phyloP scores from a whole-genome alignment of 1,140 invertebrate species.

The Scaptomyza montana region DNA sequence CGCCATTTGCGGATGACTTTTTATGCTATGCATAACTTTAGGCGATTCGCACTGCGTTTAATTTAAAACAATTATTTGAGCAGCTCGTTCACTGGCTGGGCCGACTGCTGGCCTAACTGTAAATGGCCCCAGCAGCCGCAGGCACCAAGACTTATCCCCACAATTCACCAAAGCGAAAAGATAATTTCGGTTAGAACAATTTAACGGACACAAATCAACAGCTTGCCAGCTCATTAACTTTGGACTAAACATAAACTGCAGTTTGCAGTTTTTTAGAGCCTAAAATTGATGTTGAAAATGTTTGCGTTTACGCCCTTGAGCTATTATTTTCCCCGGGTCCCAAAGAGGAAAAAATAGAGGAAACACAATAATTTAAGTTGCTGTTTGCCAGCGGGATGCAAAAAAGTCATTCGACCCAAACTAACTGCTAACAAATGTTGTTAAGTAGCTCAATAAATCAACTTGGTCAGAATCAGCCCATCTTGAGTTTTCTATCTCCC shows the following conservation, averaged over 20 bases:
- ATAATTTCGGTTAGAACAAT: constrained; percentile 7
- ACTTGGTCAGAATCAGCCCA: constrained; percentile 33
- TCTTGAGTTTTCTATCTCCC: background rate
- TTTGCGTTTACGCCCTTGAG: constrained; percentile 24
- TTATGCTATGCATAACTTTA: constrained; percentile 68
- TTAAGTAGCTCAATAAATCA: constrained; percentile 67
- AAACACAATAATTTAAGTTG: constrained; percentile 39
- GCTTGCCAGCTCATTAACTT: constrained; percentile 28
- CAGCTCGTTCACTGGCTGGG: constrained; percentile 3
- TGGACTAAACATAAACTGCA: constrained; percentile 18
- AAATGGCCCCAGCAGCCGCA: constrained; percentile 43
- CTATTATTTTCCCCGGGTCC: constrained; percentile 1
- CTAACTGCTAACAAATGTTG: constrained; percentile 68
- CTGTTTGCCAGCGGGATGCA: constrained; percentile 28
- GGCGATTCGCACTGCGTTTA: constrained; percentile 73
- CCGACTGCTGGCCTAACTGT: constrained; percentile 33
- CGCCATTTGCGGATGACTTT: constrained; percentile 49
- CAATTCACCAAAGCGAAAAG: background rate
- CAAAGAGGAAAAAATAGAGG: background rate
- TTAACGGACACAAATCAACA: constrained; percentile 25
- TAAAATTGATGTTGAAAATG: constrained; percentile 58
- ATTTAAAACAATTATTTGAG: constrained; percentile 80
- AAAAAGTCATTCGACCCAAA: constrained; percentile 14
- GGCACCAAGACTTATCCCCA: background rate
- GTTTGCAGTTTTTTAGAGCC: background rate